Conservation (phyloP, 1,140 invertebrate species). For the Cyclargus thomasi region DNA sequence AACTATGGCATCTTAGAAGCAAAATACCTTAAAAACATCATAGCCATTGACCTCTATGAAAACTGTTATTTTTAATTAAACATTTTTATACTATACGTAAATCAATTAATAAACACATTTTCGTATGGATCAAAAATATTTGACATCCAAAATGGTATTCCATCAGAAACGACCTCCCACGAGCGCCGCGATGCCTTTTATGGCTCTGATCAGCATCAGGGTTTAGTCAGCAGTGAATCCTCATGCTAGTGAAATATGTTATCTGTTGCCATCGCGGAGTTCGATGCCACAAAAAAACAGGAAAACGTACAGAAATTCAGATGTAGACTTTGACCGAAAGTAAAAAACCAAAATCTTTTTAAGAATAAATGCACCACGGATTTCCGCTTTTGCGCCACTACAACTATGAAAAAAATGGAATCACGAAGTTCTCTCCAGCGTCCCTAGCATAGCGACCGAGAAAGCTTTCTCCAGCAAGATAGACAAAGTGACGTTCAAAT, state of each 20-base stretch:
- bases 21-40: no score
- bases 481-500: no score
- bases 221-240: constrained; percentile 1
- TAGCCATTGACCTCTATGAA: background rate
- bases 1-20: no score
- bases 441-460: no score
- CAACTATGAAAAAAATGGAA: no score
- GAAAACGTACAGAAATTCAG: background rate
- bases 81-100: background rate
- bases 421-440: no score
- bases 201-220: background rate
- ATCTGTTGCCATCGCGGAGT: background rate
- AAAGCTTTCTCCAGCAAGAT: no score
- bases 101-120: background rate
- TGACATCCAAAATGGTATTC: background rate
- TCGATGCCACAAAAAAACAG: background rate
- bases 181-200: background rate
- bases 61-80: background rate
- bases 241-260: constrained; percentile 1
- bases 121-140: background rate
- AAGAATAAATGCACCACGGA: no score
- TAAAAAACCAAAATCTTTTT: no score
- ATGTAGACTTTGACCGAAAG: no score
- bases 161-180: background rate
- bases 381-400: no score